Evolutionary conservation across 2,797 vertebrate genomes (phyloP).

Genomic region (Gadopsis marmoratus): DNA sequence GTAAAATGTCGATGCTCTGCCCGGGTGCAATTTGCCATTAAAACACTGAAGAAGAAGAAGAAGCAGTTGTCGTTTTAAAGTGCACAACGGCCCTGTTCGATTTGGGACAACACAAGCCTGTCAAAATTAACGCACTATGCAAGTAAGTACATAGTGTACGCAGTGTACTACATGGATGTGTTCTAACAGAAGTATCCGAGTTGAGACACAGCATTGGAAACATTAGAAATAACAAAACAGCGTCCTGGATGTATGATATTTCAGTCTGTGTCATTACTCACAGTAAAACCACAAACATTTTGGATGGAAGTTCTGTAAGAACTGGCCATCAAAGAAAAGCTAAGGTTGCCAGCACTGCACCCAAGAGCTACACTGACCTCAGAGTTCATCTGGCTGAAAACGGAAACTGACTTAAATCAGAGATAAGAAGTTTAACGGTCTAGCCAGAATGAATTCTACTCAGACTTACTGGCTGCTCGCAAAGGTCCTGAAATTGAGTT

Average conservation of each 20-base stretch:
- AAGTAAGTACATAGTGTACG: no score
- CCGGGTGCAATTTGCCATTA: no score
- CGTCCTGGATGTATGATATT: neutral
- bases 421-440: slow-evolving; percentile 53
- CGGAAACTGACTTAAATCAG: slow-evolving; percentile 42
- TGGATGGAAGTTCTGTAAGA: slow-evolving; percentile 15
- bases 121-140: no score
- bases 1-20: no score
- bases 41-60: no score
- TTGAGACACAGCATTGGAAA: no score
- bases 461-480: neutral
- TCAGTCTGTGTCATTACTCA: neutral
- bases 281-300: slow-evolving; percentile 1
- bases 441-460: slow-evolving; percentile 18
- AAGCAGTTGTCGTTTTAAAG: no score
- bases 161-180: no score
- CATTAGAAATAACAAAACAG: no score
- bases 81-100: no score
- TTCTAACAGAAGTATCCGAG: no score
- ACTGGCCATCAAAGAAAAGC: neutral
- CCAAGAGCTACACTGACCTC: slow-evolving; percentile 40
- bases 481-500: neutral
- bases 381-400: slow-evolving; percentile 48
- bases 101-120: no score
- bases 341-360: slow-evolving; percentile 29